Evolutionary conservation across 1,140 invertebrate genomes (phyloP), one percentile per base, ranked within the genome.

Genomic region (Trichoplusia ni): DNA sequence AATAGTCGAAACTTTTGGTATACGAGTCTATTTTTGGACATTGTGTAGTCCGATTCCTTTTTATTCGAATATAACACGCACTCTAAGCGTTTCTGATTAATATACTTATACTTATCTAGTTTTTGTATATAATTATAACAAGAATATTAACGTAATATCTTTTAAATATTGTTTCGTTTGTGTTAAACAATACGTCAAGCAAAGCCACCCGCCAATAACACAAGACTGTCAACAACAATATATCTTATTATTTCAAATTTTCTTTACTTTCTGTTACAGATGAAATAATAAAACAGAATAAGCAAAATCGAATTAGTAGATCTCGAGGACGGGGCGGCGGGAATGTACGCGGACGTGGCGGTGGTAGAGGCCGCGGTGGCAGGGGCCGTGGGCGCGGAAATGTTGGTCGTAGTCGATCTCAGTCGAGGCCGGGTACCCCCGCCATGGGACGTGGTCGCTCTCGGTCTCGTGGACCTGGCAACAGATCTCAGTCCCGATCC

Each of bases 281-380:
- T 77, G 86, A 89, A 2, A 89, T 87, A 9, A 89, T 87, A 38
- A 75, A 86, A 71, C 75, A 88, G 53, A 86, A 82, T 44, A 64
- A 72, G 66, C 64, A 75, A 59, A 58, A 65, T 47, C 75, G 84
- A 61, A 69, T 71, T 13, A 83, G 79, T 53, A 75, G 83, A 60
- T 74, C 77, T 49, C 79, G 86, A 6, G 84, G 85, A 3, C 69
- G 84, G 73, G 86, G 85, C 33, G 77, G 81, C 38, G 79, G 77
- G 14, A 77, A 68, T 19, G 60, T 73, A 18, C 72, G 79, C 6
- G 81, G 80, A 11, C 73, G 82, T n/a, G 82, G 82, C 4, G 71
- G 65, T 16, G 65, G 66, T 1, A 14, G 64, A 11, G 76, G 81
- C 5, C 71, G 85, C 4, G 78, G 79, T 9, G 69, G 71, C 4